phyloP scores from a whole-genome alignment of 2,888 invertebrate species.

The Aphidius colemani region DNA sequence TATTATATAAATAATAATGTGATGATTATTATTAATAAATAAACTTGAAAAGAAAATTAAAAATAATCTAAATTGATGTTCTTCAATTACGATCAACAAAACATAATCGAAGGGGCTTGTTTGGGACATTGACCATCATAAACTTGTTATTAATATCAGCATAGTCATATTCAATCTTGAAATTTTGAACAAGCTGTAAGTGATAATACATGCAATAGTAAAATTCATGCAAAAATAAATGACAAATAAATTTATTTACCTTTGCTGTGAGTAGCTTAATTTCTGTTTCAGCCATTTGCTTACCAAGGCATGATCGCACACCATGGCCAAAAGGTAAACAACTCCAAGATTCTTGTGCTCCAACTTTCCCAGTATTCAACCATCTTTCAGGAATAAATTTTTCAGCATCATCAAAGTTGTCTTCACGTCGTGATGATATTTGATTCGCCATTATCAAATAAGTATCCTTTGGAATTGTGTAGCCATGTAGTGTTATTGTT shows the following conservation, averaged over 20 bases:
- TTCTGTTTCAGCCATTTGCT: conserved; percentile 67
- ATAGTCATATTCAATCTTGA: conserved; percentile 71
- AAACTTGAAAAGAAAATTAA: conserved; percentile 1
- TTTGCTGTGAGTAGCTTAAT: conserved; percentile 65
- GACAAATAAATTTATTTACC: conserved; percentile 53
- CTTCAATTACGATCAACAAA: conserved; percentile 65
- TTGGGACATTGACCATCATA: conserved; percentile 66
- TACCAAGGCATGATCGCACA: conserved; percentile 67
- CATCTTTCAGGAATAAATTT: conserved; percentile 70
- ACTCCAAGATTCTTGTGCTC: conserved; percentile 62
- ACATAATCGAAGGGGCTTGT: conserved; percentile 68
- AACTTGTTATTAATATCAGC: conserved; percentile 67
- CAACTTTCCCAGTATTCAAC: conserved; percentile 58
- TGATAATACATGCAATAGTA: conserved; percentile 10
- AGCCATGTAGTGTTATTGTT: conserved; percentile 67
- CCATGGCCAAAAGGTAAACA: conserved; percentile 71
- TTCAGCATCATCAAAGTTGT: conserved; percentile 69
- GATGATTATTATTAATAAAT: no score
- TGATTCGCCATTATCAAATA: conserved; percentile 70
- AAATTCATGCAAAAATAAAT: background rate
- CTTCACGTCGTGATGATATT: conserved; percentile 67
- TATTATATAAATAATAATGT: no score
- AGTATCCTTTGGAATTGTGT: conserved; percentile 64
- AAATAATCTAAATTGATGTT: no score
- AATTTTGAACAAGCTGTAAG: conserved; percentile 67